These are phyloP conservation scores for Lochmaea capreae DNA, from an alignment of 2,888 invertebrate species.

Conservation along the genomic window DNA sequence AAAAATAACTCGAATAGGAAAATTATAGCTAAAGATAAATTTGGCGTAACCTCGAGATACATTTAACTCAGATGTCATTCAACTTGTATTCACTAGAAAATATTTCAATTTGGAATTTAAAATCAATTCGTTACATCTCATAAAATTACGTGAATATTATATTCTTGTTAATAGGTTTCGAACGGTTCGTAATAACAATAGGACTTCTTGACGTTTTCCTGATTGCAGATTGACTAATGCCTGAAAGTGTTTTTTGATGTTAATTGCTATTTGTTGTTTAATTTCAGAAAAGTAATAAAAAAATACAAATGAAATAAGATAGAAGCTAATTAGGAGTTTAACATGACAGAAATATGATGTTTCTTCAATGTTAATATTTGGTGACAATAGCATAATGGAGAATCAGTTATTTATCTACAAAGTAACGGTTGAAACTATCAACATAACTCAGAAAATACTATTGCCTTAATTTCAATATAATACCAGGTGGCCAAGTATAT, in stretches of 20 bases:
- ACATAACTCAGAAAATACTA: too few species aligned
- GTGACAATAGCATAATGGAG: too few species aligned
- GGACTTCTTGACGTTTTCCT: neutral
- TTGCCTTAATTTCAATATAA: too few species aligned
- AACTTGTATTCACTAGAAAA: constrained; percentile 11
- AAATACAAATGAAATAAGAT: neutral
- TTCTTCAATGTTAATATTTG: too few species aligned
- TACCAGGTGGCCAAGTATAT: too few species aligned
- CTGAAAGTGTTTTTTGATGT: neutral
- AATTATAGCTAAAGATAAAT: neutral
- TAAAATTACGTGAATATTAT: constrained; percentile 13
- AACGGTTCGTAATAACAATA: neutral
- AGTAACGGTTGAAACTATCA: too few species aligned
- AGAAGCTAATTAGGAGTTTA: too few species aligned
- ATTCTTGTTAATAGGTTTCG: constrained; percentile 4
- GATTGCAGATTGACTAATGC: neutral
- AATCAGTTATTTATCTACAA: too few species aligned
- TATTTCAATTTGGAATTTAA: constrained; percentile 17
- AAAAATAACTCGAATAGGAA: neutral
- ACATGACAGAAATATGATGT: too few species aligned
- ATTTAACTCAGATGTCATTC: constrained; percentile 9
- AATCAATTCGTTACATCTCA: constrained; percentile 18
- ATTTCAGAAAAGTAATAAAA: neutral
- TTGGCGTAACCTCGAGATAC: neutral
- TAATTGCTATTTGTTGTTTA: neutral